A percentile compares a stretch with the other conserved stretches of the same genome.
phyloP scores from a whole-genome alignment of 2,797 vertebrate species.

The Hyperoplus immaculatus region DNA sequence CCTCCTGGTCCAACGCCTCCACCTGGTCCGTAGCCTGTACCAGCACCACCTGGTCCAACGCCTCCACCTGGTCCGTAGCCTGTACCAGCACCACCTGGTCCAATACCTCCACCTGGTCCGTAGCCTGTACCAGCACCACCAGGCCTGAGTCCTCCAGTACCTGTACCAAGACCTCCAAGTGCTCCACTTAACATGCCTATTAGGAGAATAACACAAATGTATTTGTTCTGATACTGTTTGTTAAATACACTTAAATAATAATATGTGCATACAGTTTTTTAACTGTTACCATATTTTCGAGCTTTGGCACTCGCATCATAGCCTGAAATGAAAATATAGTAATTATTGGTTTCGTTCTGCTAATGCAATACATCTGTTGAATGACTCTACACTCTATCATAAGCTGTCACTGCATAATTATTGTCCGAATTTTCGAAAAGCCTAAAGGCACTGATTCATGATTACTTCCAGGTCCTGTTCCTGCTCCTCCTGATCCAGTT shows the following conservation, averaged over 20 bases:
- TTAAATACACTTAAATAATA: too few relatives aligned
- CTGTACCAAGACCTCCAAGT: not conserved
- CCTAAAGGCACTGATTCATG: constrained; percentile 7
- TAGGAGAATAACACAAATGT: too few relatives aligned
- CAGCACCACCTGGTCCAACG: too few relatives aligned
- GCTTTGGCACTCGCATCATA: constrained; percentile 82
- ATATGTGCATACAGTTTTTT: not conserved
- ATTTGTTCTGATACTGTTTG: too few relatives aligned
- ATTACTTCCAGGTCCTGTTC: constrained; percentile 75
- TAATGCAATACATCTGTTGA: not conserved
- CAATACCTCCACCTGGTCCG: constrained; percentile 46
- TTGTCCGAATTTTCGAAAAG: not conserved
- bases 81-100: constrained; percentile 9
- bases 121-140: constrained; percentile 42
- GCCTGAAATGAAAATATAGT: constrained; percentile 60
- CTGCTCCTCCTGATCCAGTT: constrained; percentile 51
- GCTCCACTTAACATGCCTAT: not conserved
- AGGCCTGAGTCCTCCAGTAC: constrained; percentile 48
- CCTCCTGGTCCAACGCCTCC: too few relatives aligned
- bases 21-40: too few relatives aligned
- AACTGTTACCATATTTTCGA: constrained; percentile 81
- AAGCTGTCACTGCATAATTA: not conserved
- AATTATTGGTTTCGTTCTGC: constrained; percentile 4
- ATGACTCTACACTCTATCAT: not conserved
- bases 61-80: too few relatives aligned